Base-by-base conservation (phyloP, 2,888 invertebrate species). In the Leuctra nigra region DNA sequence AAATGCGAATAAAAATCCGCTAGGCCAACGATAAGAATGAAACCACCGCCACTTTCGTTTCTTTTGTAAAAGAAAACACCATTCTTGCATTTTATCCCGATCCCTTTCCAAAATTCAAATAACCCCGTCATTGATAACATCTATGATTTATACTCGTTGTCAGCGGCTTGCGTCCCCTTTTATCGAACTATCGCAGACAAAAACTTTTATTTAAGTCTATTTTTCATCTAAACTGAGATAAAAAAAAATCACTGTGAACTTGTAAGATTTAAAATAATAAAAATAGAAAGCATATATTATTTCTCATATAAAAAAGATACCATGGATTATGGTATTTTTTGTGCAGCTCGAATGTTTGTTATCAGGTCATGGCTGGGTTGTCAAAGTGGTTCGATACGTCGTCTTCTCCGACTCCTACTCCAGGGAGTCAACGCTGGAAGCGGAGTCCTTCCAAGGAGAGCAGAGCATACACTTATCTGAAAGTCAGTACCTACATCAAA, bases 401-500 rank as follows among this genome's bases (percentile, higher is more conserved):
- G 16, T 22, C 35, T 13, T 33, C 33, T n/a, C n/a, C 50, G 4
- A 6, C 23, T 7, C 16, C 24, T 16, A n/a, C n/a, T 7, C 44
- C 22, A 3, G 44, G 44, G 23, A 23, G 22, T 44, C 22, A 20
- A 23, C 4, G 44, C 20, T 35, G n/a, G 20, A 57, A 46, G 38
- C 46, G 61, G 16, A 48, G 53, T 22, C 67, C 64, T 53, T 63
- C 66, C 29, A 68, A 66, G 47, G 70, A 72, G 57, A 73, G 72
- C 64, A 65, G 66, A 60, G 72, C 72, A 46, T 73, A 72, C 61
- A 68, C 69, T n/a, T 66, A 71, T 59, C 69, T 73, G 59, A 73
- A 70, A 66, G 73, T 68, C 60, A 64, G 66, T 65, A 44, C 22
- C 20, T 23, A 29, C n/a, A n/a, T 7, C 6, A 29, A 6, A 29